Evolutionary conservation across 1,140 invertebrate species (phyloP), one percentile per base, ranked within the genome.

Genomic region (Aphidius ervi): DNA sequence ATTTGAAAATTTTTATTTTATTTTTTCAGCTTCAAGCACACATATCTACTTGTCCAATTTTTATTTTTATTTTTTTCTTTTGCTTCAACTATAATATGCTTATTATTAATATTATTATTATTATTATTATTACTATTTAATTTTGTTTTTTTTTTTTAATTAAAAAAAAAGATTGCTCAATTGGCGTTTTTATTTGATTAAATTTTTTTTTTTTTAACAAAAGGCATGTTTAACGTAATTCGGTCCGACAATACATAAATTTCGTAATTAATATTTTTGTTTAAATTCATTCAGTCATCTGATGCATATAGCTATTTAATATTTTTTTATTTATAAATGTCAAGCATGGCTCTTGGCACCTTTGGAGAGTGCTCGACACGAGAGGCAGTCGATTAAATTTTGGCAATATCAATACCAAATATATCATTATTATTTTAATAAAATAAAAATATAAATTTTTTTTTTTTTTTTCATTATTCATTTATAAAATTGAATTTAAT

Each of bases 201-300:
- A 53, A 43, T 40, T 46, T 45, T 23, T 40, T 20, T 46, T 39
- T 56, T 49, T 56, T 46, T 52, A 39, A 62, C 39, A 62, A 65
- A 58, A 47, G 62, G 62, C 60, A 57, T 60, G 58, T 65, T 61
- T 61, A 65, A 62, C 49, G 58, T 62, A 56, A 62, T 57, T 59
- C 56, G 46, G 56, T 37, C 59, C 47, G 59, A 65, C 50, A 57
- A 62, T 62, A 54, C 56, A 46, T 46, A 41, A 52, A 47, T 62
- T 56, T 49, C 20, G 5, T 20, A n/a, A 55, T 16, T 41, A 3
- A 42, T 62, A 39, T 62, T 46, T 46, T 56, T 56, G n/a, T 43
- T 58, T 55, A n/a, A 58, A 48, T 40, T 59, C 46, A 50, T 47
- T 58, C 49, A 62, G 52, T 59, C 47, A 48, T 57, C 43, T 46